Base-by-base conservation (phyloP, 2,888 invertebrate species). In the Stomorhina lunata region DNA sequence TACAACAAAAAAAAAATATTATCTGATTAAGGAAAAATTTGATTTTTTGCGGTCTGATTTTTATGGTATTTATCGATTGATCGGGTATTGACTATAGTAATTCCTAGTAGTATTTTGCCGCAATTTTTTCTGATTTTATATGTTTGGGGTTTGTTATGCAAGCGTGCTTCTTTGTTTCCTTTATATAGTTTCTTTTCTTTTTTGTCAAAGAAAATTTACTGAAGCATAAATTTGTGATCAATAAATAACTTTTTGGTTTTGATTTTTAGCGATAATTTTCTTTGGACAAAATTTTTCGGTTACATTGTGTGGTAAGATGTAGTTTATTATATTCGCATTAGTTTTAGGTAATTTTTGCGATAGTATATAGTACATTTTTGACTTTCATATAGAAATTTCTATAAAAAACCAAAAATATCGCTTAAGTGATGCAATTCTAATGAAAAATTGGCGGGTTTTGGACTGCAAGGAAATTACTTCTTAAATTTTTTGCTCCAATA, bases 31-130 rank as follows among this genome's bases (percentile, higher is more conserved):
- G 3, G 25, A 63, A 25, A 78, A 79, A 76, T 53, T 78, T 71
- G 65, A 75, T 76, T 82, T 82, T 82, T 79, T 82, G 82, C 61
- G 79, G 82, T 82, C 43, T 69, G 72, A 80, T 80, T 68, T 25
- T 25, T 22, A 15, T 25, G 12, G n/a, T 32, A 32, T 32, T 61
- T 29, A 71, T 65, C 29, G n/a, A 53, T 55, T 17, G 7, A 40
- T 77, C 32, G 57, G 9, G 68, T 68, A 32, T 40, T 63, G 10
- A 50, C 71, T 40, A 48, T 68, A n/a, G n/a, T n/a, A n/a, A n/a
- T n/a, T n/a, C n/a, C n/a, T n/a, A n/a, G n/a, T n/a, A 59, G 7
- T 20, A 53, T 48, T 68, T 66, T 76, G 29, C 71, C 53, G 66
- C 65, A 75, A 68, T 48, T 55, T 78, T 57, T 32, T 37, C n/a